These are phyloP conservation scores for Xiphorhynchus erythropygius DNA, from an alignment of 2,797 vertebrate species.

Conservation along the genomic window DNA sequence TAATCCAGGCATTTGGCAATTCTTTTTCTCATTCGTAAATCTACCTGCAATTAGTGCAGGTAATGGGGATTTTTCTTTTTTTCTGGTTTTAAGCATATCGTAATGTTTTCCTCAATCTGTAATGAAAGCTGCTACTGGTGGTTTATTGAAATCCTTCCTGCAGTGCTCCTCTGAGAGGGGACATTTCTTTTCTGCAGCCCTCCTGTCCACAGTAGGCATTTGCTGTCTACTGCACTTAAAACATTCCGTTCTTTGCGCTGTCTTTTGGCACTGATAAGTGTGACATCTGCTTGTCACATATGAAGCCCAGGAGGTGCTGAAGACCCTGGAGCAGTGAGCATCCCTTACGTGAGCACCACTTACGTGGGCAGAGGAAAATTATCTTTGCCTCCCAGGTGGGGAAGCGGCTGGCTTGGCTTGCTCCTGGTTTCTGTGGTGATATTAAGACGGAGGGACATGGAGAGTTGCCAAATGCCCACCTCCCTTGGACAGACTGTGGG, in stretches of 20 bases:
- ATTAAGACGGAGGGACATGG: background rate
- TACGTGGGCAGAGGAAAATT: background rate
- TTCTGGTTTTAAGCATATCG: background rate
- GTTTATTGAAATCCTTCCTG: background rate
- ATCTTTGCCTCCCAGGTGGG: background rate
- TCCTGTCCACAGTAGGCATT: background rate
- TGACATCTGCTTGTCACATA: constrained; percentile 31
- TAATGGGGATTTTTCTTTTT: background rate
- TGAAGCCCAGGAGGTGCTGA: background rate
- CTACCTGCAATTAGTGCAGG: background rate
- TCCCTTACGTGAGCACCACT: background rate
- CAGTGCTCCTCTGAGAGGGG: background rate
- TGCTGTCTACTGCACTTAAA: background rate
- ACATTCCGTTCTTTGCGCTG: background rate
- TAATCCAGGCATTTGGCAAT: background rate
- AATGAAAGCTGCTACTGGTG: background rate
- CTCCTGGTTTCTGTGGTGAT: background rate
- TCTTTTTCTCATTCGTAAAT: background rate
- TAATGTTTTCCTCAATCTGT: background rate
- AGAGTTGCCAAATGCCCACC: background rate
- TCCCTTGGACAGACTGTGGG: background rate
- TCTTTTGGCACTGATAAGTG: background rate
- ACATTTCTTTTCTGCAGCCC: background rate
- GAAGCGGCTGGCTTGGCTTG: background rate
- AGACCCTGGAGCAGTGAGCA: background rate